Evolutionary conservation across 2,113 vertebrate genomes (phyloP).

Genomic region (Mesoclemmys tuberculata): DNA sequence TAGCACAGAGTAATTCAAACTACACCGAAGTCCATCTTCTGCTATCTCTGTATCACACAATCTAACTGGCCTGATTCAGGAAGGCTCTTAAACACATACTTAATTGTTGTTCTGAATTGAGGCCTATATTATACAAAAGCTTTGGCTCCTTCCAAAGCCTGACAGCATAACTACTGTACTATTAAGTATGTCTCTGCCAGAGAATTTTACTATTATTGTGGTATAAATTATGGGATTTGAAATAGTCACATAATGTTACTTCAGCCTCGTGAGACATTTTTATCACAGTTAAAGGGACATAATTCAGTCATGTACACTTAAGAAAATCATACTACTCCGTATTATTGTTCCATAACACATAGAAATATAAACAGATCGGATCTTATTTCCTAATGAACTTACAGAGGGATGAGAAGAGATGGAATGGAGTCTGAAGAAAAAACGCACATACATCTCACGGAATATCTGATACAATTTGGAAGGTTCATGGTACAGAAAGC

Average conservation of each 20-base stretch:
- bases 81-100: not conserved
- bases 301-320: not conserved
- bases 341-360: slow-evolving; percentile 34
- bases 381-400: slow-evolving; percentile 74
- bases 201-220: not conserved
- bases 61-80: not conserved
- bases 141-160: not conserved
- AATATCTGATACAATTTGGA: slow-evolving; percentile 96
- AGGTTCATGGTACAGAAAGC: slow-evolving; percentile 97
- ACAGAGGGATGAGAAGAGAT: slow-evolving; percentile 96
- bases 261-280: not conserved
- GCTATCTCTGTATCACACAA: not conserved
- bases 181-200: not conserved
- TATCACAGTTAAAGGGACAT: not conserved
- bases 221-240: not conserved
- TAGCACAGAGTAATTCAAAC: not conserved
- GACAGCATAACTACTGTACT: not conserved
- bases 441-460: slow-evolving; percentile 97
- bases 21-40: not conserved
- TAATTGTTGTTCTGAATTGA: not conserved
- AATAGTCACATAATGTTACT: not conserved
- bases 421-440: slow-evolving; percentile 98
- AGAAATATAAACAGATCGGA: slow-evolving; percentile 16
- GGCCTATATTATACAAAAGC: not conserved
- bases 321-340: not conserved